phyloP scores from a whole-genome alignment of 2,113 vertebrate species.

The Caranx ignobilis region DNA sequence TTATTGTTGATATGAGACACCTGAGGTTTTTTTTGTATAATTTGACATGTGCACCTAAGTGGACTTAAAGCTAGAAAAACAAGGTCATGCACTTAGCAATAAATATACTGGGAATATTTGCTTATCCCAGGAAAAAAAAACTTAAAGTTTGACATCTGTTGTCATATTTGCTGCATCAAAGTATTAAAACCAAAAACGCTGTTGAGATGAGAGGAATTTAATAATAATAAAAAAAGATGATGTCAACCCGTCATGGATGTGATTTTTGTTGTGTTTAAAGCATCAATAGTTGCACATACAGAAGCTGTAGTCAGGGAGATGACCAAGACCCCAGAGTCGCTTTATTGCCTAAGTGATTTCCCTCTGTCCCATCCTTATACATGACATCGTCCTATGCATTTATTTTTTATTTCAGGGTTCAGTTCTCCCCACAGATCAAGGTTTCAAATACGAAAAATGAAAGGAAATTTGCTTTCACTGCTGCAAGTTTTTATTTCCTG shows the following conservation, averaged over 20 bases:
- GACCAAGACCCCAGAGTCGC: background rate
- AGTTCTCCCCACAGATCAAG: no score
- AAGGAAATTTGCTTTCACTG: no score
- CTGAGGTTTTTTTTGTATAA: slow-evolving; percentile 64
- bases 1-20: slow-evolving; percentile 64
- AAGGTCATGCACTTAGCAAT: slow-evolving; percentile 58
- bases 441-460: no score
- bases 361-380: no score
- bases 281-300: background rate
- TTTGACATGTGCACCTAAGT: slow-evolving; percentile 71
- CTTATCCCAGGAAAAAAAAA: slow-evolving; percentile 41
- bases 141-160: slow-evolving; percentile 47
- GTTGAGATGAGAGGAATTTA: slow-evolving; percentile 52
- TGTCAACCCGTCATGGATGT: slow-evolving; percentile 41
- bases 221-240: slow-evolving; percentile 62
- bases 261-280: slow-evolving; percentile 23
- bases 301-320: background rate
- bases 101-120: slow-evolving; percentile 55
- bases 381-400: no score
- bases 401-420: no score
- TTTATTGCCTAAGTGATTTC: no score
- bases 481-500: no score
- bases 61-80: slow-evolving; percentile 54
- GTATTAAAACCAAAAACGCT: slow-evolving; percentile 67
- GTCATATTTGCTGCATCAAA: slow-evolving; percentile 50